These are phyloP conservation scores for Pteronotus mesoamericanus DNA, from an alignment of 2,797 vertebrate genomes.

Conservation along the genomic window DNA sequence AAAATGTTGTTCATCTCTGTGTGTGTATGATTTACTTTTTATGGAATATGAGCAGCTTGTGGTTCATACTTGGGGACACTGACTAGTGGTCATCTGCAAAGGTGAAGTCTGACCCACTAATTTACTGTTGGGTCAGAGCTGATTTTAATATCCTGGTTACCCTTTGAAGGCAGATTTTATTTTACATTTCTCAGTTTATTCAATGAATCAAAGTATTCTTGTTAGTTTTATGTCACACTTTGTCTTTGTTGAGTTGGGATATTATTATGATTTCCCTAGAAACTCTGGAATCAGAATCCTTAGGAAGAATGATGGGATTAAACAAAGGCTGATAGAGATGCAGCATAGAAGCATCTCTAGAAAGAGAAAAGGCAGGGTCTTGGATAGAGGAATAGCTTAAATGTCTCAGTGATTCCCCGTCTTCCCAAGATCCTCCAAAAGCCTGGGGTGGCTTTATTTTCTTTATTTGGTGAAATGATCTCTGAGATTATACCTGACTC, in stretches of 20 bases:
- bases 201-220: not conserved
- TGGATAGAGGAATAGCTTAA: not conserved
- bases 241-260: not conserved
- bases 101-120: not conserved
- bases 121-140: not conserved
- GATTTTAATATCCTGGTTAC: not conserved
- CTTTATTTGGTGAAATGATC: not conserved
- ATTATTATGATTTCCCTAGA: not conserved
- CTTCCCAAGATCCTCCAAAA: not conserved
- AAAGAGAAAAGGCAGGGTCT: not conserved
- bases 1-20: not conserved
- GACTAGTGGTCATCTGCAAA: not conserved
- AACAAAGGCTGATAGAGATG: not conserved
- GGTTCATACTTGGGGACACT: not conserved
- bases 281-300: not conserved
- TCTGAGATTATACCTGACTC: not conserved
- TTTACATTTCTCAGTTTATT: not conserved
- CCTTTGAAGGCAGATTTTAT: not conserved
- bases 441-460: not conserved
- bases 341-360: not conserved
- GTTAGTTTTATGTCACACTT: not conserved
- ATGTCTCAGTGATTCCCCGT: not conserved
- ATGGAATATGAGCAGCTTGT: not conserved
- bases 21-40: not conserved
- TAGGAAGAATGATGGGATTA: not conserved